A percentile compares a stretch with the other conserved stretches of the same genome.
Evolutionary conservation across 2,113 vertebrate genomes (phyloP).

Genomic region (Bombycilla garrulus): DNA sequence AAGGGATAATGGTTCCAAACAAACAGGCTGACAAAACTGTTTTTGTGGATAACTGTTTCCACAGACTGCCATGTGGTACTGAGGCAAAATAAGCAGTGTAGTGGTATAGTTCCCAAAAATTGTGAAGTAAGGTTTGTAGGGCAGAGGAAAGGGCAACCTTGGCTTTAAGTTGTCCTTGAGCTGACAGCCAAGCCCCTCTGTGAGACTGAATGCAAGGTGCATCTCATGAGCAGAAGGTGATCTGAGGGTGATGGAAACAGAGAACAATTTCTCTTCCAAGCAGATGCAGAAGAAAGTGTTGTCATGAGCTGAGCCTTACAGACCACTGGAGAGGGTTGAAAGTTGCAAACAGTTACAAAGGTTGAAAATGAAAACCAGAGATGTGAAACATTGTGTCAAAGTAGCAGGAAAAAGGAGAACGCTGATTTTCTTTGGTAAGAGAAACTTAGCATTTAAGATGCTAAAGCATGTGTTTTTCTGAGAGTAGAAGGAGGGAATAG

Average conservation of each 20-base stretch:
- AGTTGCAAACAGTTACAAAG: background rate
- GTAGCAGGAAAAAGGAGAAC: background rate
- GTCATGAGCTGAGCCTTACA: background rate
- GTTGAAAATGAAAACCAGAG: background rate
- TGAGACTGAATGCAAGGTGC: background rate
- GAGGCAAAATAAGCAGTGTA: background rate
- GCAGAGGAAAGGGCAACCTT: background rate
- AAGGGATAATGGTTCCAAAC: background rate
- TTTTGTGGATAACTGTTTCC: background rate
- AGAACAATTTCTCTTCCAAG: background rate
- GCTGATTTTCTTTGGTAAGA: background rate
- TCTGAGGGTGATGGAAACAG: background rate
- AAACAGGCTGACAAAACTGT: background rate
- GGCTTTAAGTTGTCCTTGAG: background rate
- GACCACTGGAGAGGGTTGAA: fast-evolving
- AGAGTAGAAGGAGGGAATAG: background rate
- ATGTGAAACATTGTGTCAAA: background rate
- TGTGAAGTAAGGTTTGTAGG: background rate
- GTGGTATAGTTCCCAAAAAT: background rate
- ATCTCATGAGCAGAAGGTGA: background rate
- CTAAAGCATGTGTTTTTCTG: background rate
- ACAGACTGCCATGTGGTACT: background rate
- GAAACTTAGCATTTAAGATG: background rate
- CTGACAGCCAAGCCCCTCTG: background rate
- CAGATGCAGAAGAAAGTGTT: background rate